These are phyloP conservation scores for Cephonodes hylas DNA, from an alignment of 2,888 invertebrate genomes.

Conservation along the genomic window DNA sequence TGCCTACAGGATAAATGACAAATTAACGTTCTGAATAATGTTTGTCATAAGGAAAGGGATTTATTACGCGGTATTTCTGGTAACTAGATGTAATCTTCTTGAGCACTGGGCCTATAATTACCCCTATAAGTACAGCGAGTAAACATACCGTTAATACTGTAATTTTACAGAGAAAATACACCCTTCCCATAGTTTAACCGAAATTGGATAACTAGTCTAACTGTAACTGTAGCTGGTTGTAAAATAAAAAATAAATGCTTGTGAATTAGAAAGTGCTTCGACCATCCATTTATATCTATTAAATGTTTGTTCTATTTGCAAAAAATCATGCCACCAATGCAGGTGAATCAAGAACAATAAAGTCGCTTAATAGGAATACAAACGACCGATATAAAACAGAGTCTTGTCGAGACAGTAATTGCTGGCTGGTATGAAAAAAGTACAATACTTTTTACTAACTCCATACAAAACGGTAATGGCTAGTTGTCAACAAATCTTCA, in stretches of 20 bases:
- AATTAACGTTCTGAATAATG: neutral
- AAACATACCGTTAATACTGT: neutral
- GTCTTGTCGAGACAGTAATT: neutral
- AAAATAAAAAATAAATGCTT: neutral
- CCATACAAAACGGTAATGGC: constrained; percentile 22
- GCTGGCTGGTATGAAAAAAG: neutral
- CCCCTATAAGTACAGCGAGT: neutral
- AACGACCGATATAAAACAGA: neutral
- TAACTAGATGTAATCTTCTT: neutral
- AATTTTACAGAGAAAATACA: neutral
- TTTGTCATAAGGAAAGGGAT: neutral
- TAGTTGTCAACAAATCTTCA: constrained; percentile 21
- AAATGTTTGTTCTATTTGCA: neutral
- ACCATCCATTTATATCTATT: neutral
- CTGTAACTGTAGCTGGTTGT: neutral
- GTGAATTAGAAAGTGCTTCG: neutral
- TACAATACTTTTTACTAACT: neutral
- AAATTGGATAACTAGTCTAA: neutral
- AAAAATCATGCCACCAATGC: neutral
- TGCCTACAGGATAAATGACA: neutral
- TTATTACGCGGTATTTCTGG: neutral
- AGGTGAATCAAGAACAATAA: neutral
- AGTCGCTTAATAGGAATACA: neutral
- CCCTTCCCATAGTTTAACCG: neutral
- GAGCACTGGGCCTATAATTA: neutral